Evolutionary conservation across 1,140 invertebrate species (phyloP).

Genomic region (Sitodiplosis mosellana): DNA sequence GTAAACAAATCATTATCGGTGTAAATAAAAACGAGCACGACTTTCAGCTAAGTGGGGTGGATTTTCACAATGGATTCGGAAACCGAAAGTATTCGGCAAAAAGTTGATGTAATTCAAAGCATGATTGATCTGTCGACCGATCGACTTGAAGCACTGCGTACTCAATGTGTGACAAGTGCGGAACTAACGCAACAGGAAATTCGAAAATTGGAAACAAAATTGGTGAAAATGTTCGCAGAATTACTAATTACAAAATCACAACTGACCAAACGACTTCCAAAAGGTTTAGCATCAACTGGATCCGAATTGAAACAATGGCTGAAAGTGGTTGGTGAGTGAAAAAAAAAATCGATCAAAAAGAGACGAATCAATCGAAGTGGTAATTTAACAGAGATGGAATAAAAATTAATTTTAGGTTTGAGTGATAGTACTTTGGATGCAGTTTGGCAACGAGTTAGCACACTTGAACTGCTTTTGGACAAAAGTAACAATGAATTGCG

Average conservation of each 20-base stretch:
- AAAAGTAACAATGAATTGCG: conserved; percentile 67
- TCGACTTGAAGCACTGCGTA: conserved; percentile 76
- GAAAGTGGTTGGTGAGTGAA: conserved; percentile 59
- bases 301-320: conserved; percentile 67
- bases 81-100: too few relatives aligned
- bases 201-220: conserved; percentile 79
- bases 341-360: background rate
- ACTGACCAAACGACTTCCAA: conserved; percentile 22
- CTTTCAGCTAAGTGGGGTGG: too few relatives aligned
- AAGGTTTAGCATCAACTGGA: conserved; percentile 43
- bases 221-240: conserved; percentile 81
- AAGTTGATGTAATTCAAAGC: conserved; percentile 63
- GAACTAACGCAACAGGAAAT: conserved; percentile 92
- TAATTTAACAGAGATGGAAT: too few relatives aligned
- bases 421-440: conserved; percentile 24
- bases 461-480: conserved; percentile 63
- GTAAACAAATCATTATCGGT: too few relatives aligned
- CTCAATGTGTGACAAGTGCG: conserved; percentile 77
- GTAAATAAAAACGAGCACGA: too few relatives aligned
- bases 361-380: too few relatives aligned
- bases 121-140: conserved; percentile 91
- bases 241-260: conserved; percentile 73
- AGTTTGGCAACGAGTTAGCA: conserved; percentile 37
- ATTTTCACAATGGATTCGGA: too few relatives aligned
- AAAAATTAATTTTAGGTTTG: too few relatives aligned